phyloP scores from a whole-genome alignment of 1,140 invertebrate genomes.

The Cydia splendana region DNA sequence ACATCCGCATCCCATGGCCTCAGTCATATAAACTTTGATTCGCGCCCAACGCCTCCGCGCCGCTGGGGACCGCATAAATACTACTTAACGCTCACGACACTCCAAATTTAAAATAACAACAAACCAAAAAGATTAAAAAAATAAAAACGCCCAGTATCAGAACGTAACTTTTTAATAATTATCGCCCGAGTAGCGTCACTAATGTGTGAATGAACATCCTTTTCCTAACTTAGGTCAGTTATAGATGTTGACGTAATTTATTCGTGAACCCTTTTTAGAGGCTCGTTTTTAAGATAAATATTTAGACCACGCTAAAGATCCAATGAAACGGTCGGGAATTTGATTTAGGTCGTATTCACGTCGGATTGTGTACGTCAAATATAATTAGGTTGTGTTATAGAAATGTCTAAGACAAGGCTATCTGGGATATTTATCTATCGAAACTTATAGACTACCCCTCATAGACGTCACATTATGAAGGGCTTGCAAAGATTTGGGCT shows the following conservation, averaged over 20 bases:
- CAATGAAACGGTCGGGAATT: slow-evolving; percentile 27
- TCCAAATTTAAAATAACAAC: slow-evolving; percentile 65
- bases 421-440: not conserved
- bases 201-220: slow-evolving; percentile 73
- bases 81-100: slow-evolving; percentile 72
- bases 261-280: slow-evolving; percentile 63
- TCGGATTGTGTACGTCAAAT: slow-evolving; percentile 24
- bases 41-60: slow-evolving; percentile 59
- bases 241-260: slow-evolving; percentile 74
- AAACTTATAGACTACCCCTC: not conserved
- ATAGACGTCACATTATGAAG: not conserved
- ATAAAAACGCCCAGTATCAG: slow-evolving; percentile 52
- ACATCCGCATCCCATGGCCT: not conserved
- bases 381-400: slow-evolving; percentile 20
- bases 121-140: slow-evolving; percentile 43
- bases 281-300: slow-evolving; percentile 35
- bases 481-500: not conserved
- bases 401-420: slow-evolving; percentile 15
- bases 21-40: slow-evolving; percentile 41
- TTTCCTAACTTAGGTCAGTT: slow-evolving; percentile 71
- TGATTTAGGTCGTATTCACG: slow-evolving; percentile 24
- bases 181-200: slow-evolving; percentile 71
- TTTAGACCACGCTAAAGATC: slow-evolving; percentile 30
- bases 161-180: slow-evolving; percentile 77
- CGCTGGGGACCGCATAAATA: slow-evolving; percentile 76